Evolutionary conservation across 2,888 invertebrate species (phyloP).

Genomic region (Rhagonycha lutea): DNA sequence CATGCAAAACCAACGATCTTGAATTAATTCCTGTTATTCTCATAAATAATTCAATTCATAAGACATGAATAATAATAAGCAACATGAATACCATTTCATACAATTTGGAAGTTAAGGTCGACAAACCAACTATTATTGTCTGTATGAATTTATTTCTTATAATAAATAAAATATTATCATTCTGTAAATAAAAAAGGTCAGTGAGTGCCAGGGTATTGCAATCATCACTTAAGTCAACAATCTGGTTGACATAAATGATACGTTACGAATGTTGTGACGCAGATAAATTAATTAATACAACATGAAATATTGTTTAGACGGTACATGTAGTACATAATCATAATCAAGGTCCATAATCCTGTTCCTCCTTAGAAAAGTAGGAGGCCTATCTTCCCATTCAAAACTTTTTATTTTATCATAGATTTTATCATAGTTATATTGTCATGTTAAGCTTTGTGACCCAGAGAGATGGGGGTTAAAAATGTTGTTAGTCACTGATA

Average conservation of each 20-base stretch:
- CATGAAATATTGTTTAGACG: neutral
- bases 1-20: neutral
- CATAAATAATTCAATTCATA: neutral
- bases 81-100: neutral
- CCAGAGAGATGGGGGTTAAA: too few relatives aligned
- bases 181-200: neutral
- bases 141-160: neutral
- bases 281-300: neutral
- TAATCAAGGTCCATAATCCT: too few relatives aligned
- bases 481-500: too few relatives aligned
- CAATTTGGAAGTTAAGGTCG: neutral
- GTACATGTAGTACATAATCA: too few relatives aligned
- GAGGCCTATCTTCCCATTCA: too few relatives aligned
- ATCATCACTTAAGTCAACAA: neutral
- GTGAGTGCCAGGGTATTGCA: neutral
- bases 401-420: too few relatives aligned
- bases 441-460: too few relatives aligned
- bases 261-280: neutral
- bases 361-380: too few relatives aligned
- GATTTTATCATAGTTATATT: too few relatives aligned
- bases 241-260: neutral
- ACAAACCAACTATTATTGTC: neutral
- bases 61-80: neutral
- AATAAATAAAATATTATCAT: neutral
- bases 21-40: neutral